phyloP scores from a whole-genome alignment of 1,140 invertebrate species.

The Sipha flava region DNA sequence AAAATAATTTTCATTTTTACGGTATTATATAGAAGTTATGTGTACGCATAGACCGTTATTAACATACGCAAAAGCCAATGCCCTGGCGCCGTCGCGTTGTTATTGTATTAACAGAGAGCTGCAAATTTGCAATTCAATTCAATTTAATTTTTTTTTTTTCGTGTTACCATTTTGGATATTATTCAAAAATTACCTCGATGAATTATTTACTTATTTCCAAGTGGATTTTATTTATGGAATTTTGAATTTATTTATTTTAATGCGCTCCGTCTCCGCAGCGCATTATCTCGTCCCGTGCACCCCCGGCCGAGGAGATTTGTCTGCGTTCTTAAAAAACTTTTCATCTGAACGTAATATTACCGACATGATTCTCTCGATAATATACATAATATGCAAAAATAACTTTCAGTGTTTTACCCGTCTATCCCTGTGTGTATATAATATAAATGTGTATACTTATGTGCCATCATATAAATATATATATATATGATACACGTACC shows the following conservation, averaged over 20 bases:
- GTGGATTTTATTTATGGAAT: not conserved
- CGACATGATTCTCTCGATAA: not conserved
- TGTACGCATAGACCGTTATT: not conserved
- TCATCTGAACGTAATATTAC: not conserved
- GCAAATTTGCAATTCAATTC: not conserved
- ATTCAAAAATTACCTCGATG: not conserved
- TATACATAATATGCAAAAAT: not conserved
- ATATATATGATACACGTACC: no score
- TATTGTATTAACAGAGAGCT: not conserved
- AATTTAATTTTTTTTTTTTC: not conserved
- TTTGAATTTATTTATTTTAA: not conserved
- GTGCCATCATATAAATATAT: no score
- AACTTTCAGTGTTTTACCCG: not conserved
- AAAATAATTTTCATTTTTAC: no score
- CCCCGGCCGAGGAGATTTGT: not conserved
- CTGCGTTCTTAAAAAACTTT: not conserved
- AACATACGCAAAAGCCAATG: not conserved
- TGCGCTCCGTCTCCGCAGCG: no score
- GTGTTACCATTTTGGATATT: not conserved
- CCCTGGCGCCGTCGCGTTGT: not conserved
- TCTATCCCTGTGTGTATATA: no score
- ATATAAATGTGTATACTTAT: no score
- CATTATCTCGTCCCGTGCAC: not conserved
- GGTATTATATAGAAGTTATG: no score
- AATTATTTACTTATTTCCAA: conserved; percentile 12